Conservation (phyloP, 2,888 invertebrate genomes). For the Lissocephala sabroskyi region DNA sequence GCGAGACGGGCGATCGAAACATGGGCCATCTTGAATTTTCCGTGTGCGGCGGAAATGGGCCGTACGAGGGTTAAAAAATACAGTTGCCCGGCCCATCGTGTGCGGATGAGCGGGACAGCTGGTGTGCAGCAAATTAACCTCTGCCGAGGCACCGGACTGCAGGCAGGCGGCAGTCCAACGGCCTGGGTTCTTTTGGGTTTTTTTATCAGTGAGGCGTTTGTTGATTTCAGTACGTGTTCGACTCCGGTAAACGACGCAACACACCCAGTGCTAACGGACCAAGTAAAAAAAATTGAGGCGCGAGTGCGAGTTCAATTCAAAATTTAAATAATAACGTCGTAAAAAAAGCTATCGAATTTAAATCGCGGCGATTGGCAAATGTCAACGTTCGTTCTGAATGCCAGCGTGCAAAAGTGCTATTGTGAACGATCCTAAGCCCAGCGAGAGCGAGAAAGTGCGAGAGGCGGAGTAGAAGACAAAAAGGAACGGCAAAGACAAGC, state of each 20-base stretch:
- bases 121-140: neutral
- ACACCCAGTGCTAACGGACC: constrained; percentile 27
- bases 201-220: constrained; percentile 46
- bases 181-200: constrained; percentile 18
- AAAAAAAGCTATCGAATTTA: neutral
- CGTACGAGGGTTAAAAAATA: constrained; percentile 44
- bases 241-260: constrained; percentile 50
- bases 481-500: neutral
- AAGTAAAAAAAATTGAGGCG: constrained; percentile 24
- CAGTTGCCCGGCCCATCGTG: neutral
- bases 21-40: constrained; percentile 65
- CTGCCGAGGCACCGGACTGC: neutral
- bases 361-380: neutral
- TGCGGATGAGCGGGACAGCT: constrained; percentile 33
- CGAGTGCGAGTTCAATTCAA: constrained; percentile 20
- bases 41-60: constrained; percentile 42
- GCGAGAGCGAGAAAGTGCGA: no score
- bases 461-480: neutral
- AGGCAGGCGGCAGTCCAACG: neutral
- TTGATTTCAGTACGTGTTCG: constrained; percentile 46
- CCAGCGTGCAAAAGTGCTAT: neutral
- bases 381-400: neutral
- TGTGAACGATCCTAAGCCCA: no score
- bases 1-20: constrained; percentile 18
- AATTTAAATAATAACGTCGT: constrained; percentile 8